phyloP scores from a whole-genome alignment of 2,113 vertebrate genomes.

The Myxocyprinus asiaticus region DNA sequence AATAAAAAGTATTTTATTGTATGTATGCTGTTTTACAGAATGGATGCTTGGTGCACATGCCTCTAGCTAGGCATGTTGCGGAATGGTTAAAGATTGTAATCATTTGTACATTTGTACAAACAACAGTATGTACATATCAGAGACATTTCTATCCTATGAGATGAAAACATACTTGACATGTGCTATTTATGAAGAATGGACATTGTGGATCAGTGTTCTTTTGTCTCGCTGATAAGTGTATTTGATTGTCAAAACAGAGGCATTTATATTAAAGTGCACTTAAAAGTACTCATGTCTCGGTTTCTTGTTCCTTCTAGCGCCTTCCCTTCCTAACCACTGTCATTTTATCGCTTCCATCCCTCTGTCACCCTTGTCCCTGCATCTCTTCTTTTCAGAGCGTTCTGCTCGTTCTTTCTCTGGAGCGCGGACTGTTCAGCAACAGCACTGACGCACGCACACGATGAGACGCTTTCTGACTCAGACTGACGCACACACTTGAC shows the following conservation, averaged over 20 bases:
- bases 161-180: constrained; percentile 73
- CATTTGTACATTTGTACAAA: constrained; percentile 83
- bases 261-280: constrained; percentile 87
- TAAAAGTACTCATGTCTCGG: constrained; percentile 68
- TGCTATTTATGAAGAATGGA: constrained; percentile 76
- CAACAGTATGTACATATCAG: constrained; percentile 70
- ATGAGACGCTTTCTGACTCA: constrained; percentile 80
- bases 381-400: constrained; percentile 55
- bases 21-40: constrained; percentile 72
- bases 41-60: constrained; percentile 71
- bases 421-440: constrained; percentile 78
- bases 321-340: constrained; percentile 43
- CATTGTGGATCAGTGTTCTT: constrained; percentile 85
- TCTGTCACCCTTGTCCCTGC: constrained; percentile 24
- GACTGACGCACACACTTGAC: constrained; percentile 77
- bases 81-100: constrained; percentile 72
- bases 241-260: constrained; percentile 81
- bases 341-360: background rate
- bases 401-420: constrained; percentile 71
- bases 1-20: constrained; percentile 71
- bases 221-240: constrained; percentile 82
- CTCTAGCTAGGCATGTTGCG: constrained; percentile 72
- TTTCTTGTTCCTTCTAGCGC: constrained; percentile 1
- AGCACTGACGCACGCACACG: constrained; percentile 79
- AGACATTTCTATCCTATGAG: constrained; percentile 76